A percentile compares a stretch with the other conserved stretches of the same genome.
Conservation (phyloP, 2,113 vertebrate species). For the Xiphophorus maculatus region DNA sequence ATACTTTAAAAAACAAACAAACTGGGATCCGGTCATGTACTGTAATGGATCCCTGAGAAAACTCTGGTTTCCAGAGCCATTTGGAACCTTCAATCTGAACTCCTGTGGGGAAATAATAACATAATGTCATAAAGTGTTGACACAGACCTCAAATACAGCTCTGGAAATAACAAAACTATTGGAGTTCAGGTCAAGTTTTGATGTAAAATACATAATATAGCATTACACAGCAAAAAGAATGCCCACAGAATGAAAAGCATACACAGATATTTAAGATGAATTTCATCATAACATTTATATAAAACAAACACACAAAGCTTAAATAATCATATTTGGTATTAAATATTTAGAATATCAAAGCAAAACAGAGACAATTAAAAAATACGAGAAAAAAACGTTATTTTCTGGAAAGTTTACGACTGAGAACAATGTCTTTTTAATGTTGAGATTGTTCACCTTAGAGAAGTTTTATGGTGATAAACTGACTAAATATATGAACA, state of each 20-base stretch:
- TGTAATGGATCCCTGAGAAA: slow-evolving; percentile 68
- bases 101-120: slow-evolving; percentile 43
- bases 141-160: slow-evolving; percentile 28
- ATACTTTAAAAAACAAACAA: slow-evolving; percentile 64
- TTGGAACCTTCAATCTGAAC: slow-evolving; percentile 45
- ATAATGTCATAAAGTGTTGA: slow-evolving; percentile 55
- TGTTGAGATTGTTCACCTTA: neutral
- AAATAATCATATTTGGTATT: neutral
- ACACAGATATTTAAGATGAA: neutral
- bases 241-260: neutral
- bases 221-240: neutral
- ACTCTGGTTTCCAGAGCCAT: slow-evolving; percentile 20
- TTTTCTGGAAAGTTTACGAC: neutral
- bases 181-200: slow-evolving; percentile 11
- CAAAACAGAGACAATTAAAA: neutral
- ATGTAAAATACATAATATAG: slow-evolving; percentile 7
- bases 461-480: too few relatives aligned
- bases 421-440: neutral
- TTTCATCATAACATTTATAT: neutral
- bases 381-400: neutral
- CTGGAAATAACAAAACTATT: slow-evolving; percentile 36
- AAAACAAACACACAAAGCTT: neutral
- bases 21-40: slow-evolving; percentile 28
- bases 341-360: neutral
- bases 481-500: too few relatives aligned